Evolutionary conservation across 2,113 vertebrate genomes (phyloP), one percentile per base, ranked within the genome.

Genomic region (Amphiprion ocellaris): DNA sequence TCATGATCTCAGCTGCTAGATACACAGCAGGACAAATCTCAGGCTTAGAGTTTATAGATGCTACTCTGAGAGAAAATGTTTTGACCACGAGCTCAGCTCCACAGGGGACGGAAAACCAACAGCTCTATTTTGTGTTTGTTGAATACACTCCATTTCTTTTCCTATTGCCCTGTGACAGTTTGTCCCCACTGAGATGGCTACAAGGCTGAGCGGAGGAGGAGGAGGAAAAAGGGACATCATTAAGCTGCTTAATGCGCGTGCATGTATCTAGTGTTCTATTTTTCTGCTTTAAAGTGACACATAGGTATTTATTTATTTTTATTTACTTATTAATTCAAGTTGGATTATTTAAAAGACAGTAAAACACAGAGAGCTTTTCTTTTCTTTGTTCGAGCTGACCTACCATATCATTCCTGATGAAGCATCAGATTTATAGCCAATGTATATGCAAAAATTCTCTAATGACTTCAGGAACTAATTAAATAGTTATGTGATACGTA

Each of bases 381-480:
- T 28, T 47, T 54, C 50, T 54, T 28, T 47, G 3, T 69, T 67
- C 5, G 0, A 63, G 77, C 77, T 26, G 33, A 49, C 82, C 62
- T 30, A 17, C 4, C 2, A 6, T 59, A 61, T 77, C 33, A 1
- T 5, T 30, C 49, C 5, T 10, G 47, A 23, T 66, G 63, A 79
- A 65, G 58, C n/a, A 74, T 61, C 53, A 71, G 33, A 79, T 89
- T 87, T 72, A 83, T 68, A 72, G 44, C 49, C 74, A 72, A 78
- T 75, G 82, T 80, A 80, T 75, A 79, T 77, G 74, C 81, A 85
- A 67, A 78, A 81, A 63, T 6, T 47, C 66, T 84, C 74, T 84
- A 94, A 91, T 92, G 89, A 92, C 69, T 75, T 63, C 23, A 30
- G 67, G 82, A 89, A 79, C 77, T 87, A 88, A 93, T 93, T 92